Percentiles rank a stretch among this genome's conserved stretches.
phyloP scores from a whole-genome alignment of 2,888 invertebrate species.

The Antheraea assamensis region DNA sequence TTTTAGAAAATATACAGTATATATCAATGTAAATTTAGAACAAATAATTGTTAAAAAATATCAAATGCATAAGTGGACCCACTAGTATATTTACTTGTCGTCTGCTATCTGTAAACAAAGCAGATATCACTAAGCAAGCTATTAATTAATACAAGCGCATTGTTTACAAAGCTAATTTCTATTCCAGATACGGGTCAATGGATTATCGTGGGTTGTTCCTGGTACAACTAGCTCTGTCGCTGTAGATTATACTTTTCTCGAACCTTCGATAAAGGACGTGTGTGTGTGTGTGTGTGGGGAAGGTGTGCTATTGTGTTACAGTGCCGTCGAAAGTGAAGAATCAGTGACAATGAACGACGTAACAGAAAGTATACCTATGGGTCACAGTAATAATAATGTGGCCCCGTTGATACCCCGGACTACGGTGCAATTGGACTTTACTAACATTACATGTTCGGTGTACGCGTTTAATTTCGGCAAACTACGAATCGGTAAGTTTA shows the following conservation, averaged over 20 bases:
- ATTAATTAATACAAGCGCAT: slow-evolving; percentile 12
- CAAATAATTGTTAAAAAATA: background rate
- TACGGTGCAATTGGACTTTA: slow-evolving; percentile 86
- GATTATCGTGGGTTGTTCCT: slow-evolving; percentile 38
- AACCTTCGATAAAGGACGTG: background rate
- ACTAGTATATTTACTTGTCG: background rate
- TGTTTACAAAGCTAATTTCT: slow-evolving; percentile 23
- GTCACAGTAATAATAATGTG: slow-evolving; percentile 67
- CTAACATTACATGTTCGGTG: slow-evolving; percentile 84
- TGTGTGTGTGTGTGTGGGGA: too few relatives aligned
- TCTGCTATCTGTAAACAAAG: background rate
- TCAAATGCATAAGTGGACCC: background rate
- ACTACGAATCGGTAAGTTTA: slow-evolving; percentile 82
- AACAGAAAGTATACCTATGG: slow-evolving; percentile 50
- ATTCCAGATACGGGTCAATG: slow-evolving; percentile 45
- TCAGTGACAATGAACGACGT: slow-evolving; percentile 50
- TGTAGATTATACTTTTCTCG: slow-evolving; percentile 8
- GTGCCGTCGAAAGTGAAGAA: slow-evolving; percentile 37
- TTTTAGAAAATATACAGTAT: too few relatives aligned
- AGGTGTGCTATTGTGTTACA: slow-evolving; percentile 4
- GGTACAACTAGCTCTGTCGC: slow-evolving; percentile 23
- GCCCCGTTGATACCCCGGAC: slow-evolving; percentile 77
- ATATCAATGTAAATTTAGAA: too few relatives aligned
- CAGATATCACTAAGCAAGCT: background rate
- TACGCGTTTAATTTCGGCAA: slow-evolving; percentile 80